Base-by-base conservation (phyloP, 2,888 invertebrate genomes). In the Leucoma salicis region DNA sequence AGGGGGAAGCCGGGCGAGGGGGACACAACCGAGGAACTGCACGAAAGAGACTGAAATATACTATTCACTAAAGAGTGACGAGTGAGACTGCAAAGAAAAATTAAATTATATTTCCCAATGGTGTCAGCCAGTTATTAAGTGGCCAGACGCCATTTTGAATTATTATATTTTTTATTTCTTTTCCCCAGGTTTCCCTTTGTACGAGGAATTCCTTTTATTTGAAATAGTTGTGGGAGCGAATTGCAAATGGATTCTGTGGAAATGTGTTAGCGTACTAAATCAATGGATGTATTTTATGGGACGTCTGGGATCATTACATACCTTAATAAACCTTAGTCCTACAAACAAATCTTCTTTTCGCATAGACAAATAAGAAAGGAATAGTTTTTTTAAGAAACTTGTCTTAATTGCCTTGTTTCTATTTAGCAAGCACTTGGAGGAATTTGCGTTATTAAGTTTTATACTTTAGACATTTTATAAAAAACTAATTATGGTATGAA, bases 51-150 rank as follows among this genome's bases (percentile, higher is more conserved):
- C 61, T 62, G 46, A 57, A 50, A 55, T 57, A 74, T 57, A 39
- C 56, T 48, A 53, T 50, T 49, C 44, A 34, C 46, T 43, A 38
- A 53, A 46, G 74, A 48, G 55, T 49, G 70, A 84, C 63, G 53
- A 65, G 64, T 78, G 77, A 49, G 46, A 75, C 51, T 49, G 66
- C 59, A 72, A 63, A 82, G 86, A 88, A 87, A 89, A 89, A 90
- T 90, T 90, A 89, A 90, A 90, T 90, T 89, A 90, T 89, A 86
- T 90, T 88, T 90, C 89, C 87, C 89, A 85, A 87, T 87, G 89
- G 90, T 90, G 90, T 90, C 90, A 89, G 90, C 82, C 86, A 86
- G 90, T 89, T 90, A 90, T 90, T 90, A 90, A 90, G 89, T 89
- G 85, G 85, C 89, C 86, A 83, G 85, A 82, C 88, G 89, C 90